A percentile compares a stretch with the other conserved stretches of the same genome.
Evolutionary conservation across 1,140 invertebrate genomes (phyloP).

Genomic region (Ylistrum balloti): DNA sequence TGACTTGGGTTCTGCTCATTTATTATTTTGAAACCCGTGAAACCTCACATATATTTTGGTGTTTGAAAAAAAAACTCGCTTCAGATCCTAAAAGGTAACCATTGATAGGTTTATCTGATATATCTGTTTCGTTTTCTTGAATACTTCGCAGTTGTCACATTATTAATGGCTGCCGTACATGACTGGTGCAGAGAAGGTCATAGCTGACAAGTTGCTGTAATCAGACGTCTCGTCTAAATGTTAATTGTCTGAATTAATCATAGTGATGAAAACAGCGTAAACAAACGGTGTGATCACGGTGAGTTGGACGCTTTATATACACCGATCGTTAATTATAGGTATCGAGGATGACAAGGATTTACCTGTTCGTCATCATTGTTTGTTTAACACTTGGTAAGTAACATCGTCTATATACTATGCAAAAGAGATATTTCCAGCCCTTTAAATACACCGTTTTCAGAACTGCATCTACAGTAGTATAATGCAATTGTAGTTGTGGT

Average conservation of each 20-base stretch:
- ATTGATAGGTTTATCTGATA: too few relatives aligned
- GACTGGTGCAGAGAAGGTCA: neutral
- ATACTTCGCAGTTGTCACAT: neutral
- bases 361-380: neutral
- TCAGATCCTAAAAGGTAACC: too few relatives aligned
- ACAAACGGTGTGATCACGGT: neutral
- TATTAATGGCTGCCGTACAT: neutral
- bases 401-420: neutral
- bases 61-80: too few relatives aligned
- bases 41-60: too few relatives aligned
- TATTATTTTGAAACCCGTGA: too few relatives aligned
- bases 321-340: neutral
- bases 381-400: neutral
- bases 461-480: too few relatives aligned
- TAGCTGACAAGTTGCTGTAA: neutral
- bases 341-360: neutral
- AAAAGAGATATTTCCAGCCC: too few relatives aligned
- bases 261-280: neutral
- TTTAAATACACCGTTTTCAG: too few relatives aligned
- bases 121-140: too few relatives aligned
- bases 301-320: neutral
- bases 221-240: neutral
- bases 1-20: too few relatives aligned
- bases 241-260: conserved; percentile 3
- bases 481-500: too few relatives aligned